Conservation (phyloP, 1,140 invertebrate genomes). For the Papilio dardanus region DNA sequence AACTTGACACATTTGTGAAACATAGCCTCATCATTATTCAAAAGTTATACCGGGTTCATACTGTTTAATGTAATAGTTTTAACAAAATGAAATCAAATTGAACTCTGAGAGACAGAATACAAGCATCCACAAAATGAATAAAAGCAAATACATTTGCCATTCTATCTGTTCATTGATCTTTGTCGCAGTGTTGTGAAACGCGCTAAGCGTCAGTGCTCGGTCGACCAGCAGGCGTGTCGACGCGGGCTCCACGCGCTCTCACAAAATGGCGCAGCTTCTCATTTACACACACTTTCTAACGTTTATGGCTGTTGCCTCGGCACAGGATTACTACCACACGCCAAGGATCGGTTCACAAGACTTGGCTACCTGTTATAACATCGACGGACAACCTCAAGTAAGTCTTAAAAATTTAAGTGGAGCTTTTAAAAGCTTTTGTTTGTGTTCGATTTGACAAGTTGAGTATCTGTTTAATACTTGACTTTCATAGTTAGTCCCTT, state of each 20-base stretch:
- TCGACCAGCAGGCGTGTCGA: conserved; percentile 66
- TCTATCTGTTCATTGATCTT: conserved; percentile 50
- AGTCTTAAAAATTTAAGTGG: conserved; percentile 48
- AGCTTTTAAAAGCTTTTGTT: conserved; percentile 62
- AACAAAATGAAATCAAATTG: not conserved
- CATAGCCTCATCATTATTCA: too few relatives aligned
- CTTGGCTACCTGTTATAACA: conserved; percentile 73
- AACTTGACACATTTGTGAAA: too few relatives aligned
- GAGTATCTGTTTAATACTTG: conserved; percentile 36
- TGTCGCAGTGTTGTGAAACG: conserved; percentile 71
- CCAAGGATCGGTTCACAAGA: conserved; percentile 68
- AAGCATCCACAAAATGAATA: not conserved
- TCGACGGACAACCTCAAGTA: conserved; percentile 71
- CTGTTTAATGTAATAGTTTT: too few relatives aligned
- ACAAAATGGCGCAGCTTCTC: conserved; percentile 64
- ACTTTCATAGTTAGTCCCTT: not conserved
- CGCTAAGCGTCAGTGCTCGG: conserved; percentile 67
- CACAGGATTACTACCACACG: conserved; percentile 70
- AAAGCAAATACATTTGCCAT: not conserved
- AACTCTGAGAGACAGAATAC: conserved; percentile 50
- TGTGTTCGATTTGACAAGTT: conserved; percentile 50
- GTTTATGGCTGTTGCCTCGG: conserved; percentile 49
- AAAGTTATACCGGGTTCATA: too few relatives aligned
- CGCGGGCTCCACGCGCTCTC: conserved; percentile 59
- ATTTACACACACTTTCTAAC: conserved; percentile 62